A percentile compares a stretch with the other conserved stretches of the same genome.
Evolutionary conservation across 2,113 vertebrate species (phyloP).

Genomic region (Neotoma lepida): DNA sequence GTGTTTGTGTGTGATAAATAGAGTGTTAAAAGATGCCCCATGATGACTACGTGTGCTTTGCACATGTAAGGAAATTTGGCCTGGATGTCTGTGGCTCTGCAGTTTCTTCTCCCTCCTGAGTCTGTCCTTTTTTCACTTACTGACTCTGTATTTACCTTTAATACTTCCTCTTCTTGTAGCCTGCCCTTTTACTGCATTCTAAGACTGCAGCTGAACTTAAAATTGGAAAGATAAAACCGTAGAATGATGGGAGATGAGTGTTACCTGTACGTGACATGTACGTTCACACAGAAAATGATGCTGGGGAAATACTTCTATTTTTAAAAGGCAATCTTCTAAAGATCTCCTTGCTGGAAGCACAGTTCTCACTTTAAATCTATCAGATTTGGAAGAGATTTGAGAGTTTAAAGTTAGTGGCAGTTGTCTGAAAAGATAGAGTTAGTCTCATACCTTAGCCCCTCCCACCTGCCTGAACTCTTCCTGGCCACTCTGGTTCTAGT

Average conservation of each 20-base stretch:
- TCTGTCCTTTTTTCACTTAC: not conserved
- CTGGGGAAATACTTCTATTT: constrained; percentile 63
- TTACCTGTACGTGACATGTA: constrained; percentile 39
- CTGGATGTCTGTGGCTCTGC: not conserved
- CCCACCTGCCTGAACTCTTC: not conserved
- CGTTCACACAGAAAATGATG: constrained; percentile 43
- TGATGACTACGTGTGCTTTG: not conserved
- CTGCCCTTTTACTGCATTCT: constrained; percentile 25
- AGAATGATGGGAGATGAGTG: constrained; percentile 3
- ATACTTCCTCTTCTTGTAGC: constrained; percentile 1
- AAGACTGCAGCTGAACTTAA: constrained; percentile 35
- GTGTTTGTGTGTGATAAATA: not conserved
- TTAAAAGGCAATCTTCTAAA: constrained; percentile 66
- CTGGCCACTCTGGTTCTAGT: not conserved
- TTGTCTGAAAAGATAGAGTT: not conserved
- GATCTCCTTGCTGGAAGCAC: constrained; percentile 31
- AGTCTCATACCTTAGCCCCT: not conserved
- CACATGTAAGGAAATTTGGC: not conserved
- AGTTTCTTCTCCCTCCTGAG: not conserved
- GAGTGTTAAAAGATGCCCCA: not conserved
- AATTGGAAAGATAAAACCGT: constrained; percentile 57
- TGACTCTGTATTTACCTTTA: constrained; percentile 54
- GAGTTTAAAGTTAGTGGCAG: constrained; percentile 19
- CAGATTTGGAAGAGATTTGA: constrained; percentile 3
- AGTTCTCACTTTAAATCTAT: constrained; percentile 18